Evolutionary conservation across 2,888 invertebrate genomes (phyloP).

Genomic region (Andrena haemorrhoa): DNA sequence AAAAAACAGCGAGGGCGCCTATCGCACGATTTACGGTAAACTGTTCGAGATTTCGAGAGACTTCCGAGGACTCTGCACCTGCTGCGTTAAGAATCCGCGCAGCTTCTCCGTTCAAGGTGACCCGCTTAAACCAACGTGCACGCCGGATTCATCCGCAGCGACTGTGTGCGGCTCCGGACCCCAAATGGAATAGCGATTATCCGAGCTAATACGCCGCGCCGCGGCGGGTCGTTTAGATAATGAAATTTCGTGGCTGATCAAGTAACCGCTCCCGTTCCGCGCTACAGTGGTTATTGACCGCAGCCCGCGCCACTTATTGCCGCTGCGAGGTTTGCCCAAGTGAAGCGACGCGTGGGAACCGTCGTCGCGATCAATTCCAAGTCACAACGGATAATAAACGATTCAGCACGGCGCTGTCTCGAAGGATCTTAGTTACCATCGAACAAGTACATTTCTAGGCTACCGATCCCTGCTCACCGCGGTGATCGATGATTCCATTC

Average conservation of each 20-base stretch:
- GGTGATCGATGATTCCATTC: neutral
- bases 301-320: slow-evolving; percentile 34
- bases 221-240: slow-evolving; percentile 38
- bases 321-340: slow-evolving; percentile 18
- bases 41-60: too few species aligned
- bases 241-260: slow-evolving; percentile 41
- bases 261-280: slow-evolving; percentile 36
- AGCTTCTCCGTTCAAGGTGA: too few species aligned
- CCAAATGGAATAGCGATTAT: slow-evolving; percentile 23
- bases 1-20: neutral
- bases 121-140: too few species aligned
- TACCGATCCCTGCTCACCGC: neutral
- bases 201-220: slow-evolving; percentile 29
- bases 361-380: neutral
- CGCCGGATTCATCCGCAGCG: too few species aligned
- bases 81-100: too few species aligned
- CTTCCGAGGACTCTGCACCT: too few species aligned
- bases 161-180: too few species aligned
- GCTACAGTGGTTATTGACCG: slow-evolving; percentile 40
- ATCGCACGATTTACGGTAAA: too few species aligned
- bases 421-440: neutral
- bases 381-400: neutral
- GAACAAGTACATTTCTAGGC: neutral
- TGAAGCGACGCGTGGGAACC: slow-evolving; percentile 8
- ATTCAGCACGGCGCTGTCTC: neutral